Evolutionary conservation across 2,888 invertebrate genomes (phyloP).

Genomic region (Romanomermis culicivorax): DNA sequence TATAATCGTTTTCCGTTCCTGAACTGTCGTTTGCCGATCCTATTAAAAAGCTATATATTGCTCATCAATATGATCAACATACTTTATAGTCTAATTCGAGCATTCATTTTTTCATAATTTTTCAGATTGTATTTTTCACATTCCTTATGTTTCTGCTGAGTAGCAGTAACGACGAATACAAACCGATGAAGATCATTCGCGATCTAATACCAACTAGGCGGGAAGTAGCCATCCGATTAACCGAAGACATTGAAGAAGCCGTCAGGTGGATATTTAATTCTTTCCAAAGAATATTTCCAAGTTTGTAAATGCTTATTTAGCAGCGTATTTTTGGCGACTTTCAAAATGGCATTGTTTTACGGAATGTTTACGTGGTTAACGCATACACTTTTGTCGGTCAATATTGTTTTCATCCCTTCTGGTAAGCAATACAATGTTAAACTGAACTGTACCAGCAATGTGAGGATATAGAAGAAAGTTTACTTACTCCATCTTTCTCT

Average conservation of each 20-base stretch:
- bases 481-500: no score
- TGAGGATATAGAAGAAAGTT: neutral
- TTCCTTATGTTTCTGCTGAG: constrained; percentile 77
- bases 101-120: constrained; percentile 4
- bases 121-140: constrained; percentile 74
- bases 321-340: constrained; percentile 79
- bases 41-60: no score
- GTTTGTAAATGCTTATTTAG: constrained; percentile 32
- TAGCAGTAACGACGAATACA: constrained; percentile 59
- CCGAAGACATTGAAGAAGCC: constrained; percentile 28
- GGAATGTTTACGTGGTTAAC: constrained; percentile 91
- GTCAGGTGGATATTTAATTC: no score
- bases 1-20: no score
- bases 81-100: no score
- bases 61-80: no score
- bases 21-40: no score
- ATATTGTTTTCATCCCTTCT: constrained; percentile 79
- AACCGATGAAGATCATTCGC: constrained; percentile 71
- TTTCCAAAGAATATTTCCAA: neutral
- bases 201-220: constrained; percentile 54
- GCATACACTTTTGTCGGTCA: constrained; percentile 69
- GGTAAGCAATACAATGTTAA: constrained; percentile 35
- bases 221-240: constrained; percentile 4
- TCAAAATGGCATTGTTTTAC: constrained; percentile 84
- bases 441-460: neutral